Conservation (phyloP, 1,140 invertebrate genomes). For the Heterodera schachtii region DNA sequence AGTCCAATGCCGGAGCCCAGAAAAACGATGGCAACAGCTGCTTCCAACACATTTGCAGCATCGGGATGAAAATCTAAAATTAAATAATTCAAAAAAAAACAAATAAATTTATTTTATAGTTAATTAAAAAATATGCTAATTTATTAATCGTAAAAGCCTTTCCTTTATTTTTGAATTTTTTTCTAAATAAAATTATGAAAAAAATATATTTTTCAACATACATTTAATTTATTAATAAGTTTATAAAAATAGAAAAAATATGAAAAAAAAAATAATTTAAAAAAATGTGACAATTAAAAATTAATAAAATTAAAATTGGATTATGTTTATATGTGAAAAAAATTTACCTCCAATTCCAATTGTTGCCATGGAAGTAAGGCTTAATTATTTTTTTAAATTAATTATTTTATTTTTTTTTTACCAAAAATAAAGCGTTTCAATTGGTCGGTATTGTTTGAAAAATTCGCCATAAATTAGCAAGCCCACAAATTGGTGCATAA, state of each 20-base stretch:
- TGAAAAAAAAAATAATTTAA: too few species aligned
- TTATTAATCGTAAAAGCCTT: too few species aligned
- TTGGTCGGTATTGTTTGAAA: conserved; percentile 16
- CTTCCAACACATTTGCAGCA: background rate
- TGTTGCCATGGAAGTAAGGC: conserved; percentile 29
- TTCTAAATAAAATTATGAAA: too few species aligned
- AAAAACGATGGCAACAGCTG: conserved; percentile 18
- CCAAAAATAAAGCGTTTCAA: conserved; percentile 27
- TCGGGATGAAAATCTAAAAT: conserved; percentile 21
- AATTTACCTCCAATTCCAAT: conserved; percentile 18
- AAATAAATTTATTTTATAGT: too few species aligned
- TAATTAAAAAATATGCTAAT: too few species aligned
- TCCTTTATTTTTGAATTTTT: too few species aligned
- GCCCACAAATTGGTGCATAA: conserved; percentile 19
- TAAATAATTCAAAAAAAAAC: background rate
- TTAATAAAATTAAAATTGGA: too few species aligned
- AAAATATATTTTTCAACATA: too few species aligned
- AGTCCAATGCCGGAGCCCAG: conserved; percentile 15
- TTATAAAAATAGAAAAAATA: too few species aligned
- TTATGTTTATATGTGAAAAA: background rate
- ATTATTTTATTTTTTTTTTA: background rate
- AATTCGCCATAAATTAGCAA: conserved; percentile 18
- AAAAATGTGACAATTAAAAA: too few species aligned
- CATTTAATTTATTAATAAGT: too few species aligned
- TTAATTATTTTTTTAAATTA: background rate